Conservation (phyloP, 2,797 vertebrate genomes). For the Leuciscus waleckii region DNA sequence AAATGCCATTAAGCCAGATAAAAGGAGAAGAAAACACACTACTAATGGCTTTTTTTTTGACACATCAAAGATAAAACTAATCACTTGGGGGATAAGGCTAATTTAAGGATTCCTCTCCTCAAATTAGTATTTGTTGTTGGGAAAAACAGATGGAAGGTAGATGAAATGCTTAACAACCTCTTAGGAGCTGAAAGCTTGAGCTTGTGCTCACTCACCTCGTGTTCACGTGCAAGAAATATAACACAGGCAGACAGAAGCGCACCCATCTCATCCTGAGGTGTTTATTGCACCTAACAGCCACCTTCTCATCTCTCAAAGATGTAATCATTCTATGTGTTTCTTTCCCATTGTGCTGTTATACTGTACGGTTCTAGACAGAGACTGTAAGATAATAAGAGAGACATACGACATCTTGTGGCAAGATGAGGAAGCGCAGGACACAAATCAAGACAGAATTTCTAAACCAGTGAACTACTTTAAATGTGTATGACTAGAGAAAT, state of each 20-base stretch:
- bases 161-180: background rate
- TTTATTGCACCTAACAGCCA: conserved; percentile 58
- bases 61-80: conserved; percentile 32
- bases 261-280: conserved; percentile 25
- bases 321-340: conserved; percentile 42
- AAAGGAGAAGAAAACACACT: background rate
- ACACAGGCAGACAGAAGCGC: conserved; percentile 7
- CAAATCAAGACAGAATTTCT: background rate
- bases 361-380: conserved; percentile 63
- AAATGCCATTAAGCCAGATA: conserved; percentile 3
- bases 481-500: background rate
- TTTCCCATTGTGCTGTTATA: conserved; percentile 50
- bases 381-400: conserved; percentile 67
- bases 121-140: conserved; percentile 23
- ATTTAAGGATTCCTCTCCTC: conserved; percentile 2
- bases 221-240: conserved; percentile 31
- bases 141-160: conserved; percentile 21
- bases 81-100: conserved; percentile 2
- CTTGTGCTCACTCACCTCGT: conserved; percentile 2
- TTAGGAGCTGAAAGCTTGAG: background rate
- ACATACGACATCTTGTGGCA: conserved; percentile 76
- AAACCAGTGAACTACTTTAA: background rate
- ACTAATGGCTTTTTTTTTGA: conserved; percentile 31
- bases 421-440: conserved; percentile 59
- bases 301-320: conserved; percentile 67